Evolutionary conservation across 2,113 vertebrate species (phyloP), one percentile per base, ranked within the genome.

Genomic region (Eonycteris spelaea): DNA sequence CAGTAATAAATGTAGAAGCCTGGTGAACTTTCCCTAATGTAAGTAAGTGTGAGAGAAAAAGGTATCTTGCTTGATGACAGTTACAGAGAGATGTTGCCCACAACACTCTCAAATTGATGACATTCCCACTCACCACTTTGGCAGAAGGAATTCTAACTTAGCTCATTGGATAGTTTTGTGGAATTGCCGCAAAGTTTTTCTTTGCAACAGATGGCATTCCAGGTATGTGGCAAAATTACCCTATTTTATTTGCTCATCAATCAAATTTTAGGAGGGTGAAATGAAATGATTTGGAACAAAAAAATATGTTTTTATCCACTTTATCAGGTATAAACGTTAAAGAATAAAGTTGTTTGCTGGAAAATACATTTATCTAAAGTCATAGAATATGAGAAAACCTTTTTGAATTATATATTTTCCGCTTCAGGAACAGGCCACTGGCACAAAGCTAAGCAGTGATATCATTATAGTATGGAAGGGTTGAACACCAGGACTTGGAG

Each of bases 251-350:
- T 91, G 82, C 38, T 67, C 86, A 93, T 96, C 96, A 91, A 90
- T 95, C 96, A 97, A 18, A 91, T 86, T 94, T 96, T 90, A 91
- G 35, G 40, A 97, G 61, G 10, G 24, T 38, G 26, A 97, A 94
- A 95, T 93, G 88, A 94, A 97, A 86, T 96, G 93, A 94, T 93
- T 94, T 97, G 83, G 79, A 97, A 92, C 85, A 96, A 97, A 94
- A 82, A 91, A 28, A 15, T 83, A 15, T 83, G 67, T 94, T 82
- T 67, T 35, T 65, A 33, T 19, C 35, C 24, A 75, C 11, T 90
- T 61, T 24, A 84, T 89, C 51, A 86, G 68, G 67, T 86, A 57
- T 26, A 90, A 86, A 91, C n/a, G 78, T 96, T 53, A 38, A 40
- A 86, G 94, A 87, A 68, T 38, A 85, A 90, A 96, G 55, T 85